Evolutionary conservation across 2,888 invertebrate species (phyloP), one percentile per base, ranked within the genome.

Genomic region (Didymodactylos carnosus): DNA sequence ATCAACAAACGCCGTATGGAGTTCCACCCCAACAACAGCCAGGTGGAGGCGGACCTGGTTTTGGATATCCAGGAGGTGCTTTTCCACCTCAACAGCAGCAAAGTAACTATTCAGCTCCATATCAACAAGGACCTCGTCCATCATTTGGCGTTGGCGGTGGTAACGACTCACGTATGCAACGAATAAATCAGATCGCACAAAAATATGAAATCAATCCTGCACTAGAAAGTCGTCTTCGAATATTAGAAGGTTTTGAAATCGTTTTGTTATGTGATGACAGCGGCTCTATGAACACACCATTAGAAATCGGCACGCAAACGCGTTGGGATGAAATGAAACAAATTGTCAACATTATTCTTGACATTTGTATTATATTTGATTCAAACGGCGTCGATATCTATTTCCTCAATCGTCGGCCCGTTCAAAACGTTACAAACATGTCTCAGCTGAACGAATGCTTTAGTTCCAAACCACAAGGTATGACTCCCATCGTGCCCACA

Each of bases 311-410:
- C 23, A 74, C 71, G 46, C 71, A 71, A 53, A 74, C 71, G 11
- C 39, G 74, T 41, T 74, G 74, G 74, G 69, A 74, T 71, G 74
- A 74, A 71, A 23, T 74, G 11, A 39, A 74, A 69, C 51, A 73
- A 29, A 53, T 74, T 71, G 40, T 71, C 1, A 71, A 69, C 19
- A 74, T 74, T n/a, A 41, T 71, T 40, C n/a, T 74, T 16, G 74
- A 74, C 29, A 74, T 74, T n/a, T 39, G 53, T 14, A 29, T 29
- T 69, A 40, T 74, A 11, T 71, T 74, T 35, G 71, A 74, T 46
- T 27, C 53, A 14, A 72, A 72, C 62, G 74, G 74, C 6, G 62
- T 53, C 14, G 74, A 74, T 74, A n/a, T 74, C 4, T 74, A 71
- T 41, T 74, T 74, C 35, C 16, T 74, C 19, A 74, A 74, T 74